Conservation (phyloP, 2,113 vertebrate genomes). For the Brevimyrus niger region DNA sequence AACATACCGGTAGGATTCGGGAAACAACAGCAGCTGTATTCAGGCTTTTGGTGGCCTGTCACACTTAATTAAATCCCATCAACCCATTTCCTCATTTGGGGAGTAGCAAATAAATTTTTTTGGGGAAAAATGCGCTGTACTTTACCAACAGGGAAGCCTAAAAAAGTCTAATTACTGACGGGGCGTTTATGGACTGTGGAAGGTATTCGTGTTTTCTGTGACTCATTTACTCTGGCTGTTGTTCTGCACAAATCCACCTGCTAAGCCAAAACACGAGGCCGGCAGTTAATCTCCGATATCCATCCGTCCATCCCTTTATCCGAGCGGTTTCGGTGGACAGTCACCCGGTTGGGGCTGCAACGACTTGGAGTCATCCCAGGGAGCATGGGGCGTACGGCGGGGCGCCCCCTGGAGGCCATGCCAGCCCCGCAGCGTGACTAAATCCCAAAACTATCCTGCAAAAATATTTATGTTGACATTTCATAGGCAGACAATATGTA, state of each 20-base stretch:
- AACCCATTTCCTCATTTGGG: background rate
- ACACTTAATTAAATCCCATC: background rate
- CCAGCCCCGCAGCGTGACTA: background rate
- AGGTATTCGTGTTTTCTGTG: background rate
- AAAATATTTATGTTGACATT: background rate
- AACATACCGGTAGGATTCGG: background rate
- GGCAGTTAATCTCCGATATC: background rate
- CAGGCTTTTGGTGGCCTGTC: background rate
- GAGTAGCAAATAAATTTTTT: background rate
- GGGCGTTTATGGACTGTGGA: background rate
- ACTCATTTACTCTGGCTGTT: background rate
- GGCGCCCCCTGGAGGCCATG: background rate
- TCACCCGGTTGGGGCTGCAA: background rate
- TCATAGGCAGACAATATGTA: background rate
- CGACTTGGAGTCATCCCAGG: background rate
- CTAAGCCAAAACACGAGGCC: background rate
- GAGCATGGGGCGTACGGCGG: background rate
- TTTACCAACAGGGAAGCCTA: background rate
- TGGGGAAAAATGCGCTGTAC: background rate
- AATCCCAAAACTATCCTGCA: background rate
- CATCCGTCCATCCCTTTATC: background rate
- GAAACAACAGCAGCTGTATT: background rate
- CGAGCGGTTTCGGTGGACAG: background rate
- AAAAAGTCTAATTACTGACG: background rate
- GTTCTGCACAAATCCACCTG: background rate